Evolutionary conservation across 2,888 invertebrate genomes (phyloP), one percentile per base, ranked within the genome.

Genomic region (Boloria euphrosyne): DNA sequence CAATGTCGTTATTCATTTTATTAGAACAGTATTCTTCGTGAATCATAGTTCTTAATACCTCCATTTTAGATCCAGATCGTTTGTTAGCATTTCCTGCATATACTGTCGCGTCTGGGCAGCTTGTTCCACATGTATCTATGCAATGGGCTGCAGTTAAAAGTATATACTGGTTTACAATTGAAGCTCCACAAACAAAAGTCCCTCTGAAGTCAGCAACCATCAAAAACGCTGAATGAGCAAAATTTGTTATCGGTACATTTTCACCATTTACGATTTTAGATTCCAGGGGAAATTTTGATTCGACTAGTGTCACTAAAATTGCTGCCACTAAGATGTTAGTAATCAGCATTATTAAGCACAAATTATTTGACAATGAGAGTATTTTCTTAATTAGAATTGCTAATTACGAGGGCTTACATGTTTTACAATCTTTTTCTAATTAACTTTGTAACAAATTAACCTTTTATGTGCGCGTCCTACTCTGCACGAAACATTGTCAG

Each of bases 61-160:
- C 31, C 13, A 49, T 50, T 46, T 44, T 53, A 0, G 22, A 2
- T 0, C 76, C 78, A 17, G 27, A 50, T 0, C 52, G n/a, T 52
- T 65, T 76, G 18, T 74, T 54, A 4, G 71, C 73, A 63, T 70
- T 70, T 0, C 81, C 80, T 3, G 74, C 72, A 13, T 51, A 71
- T 0, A 69, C 69, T 2, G 38, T 31, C 6, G 74, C 38, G 1
- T 67, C 31, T 18, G 46, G 10, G 1, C 63, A 68, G 2, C 17
- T 14, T 3, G 0, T 59, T 0, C 3, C 60, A 46, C 76, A 76
- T 0, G 55, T 68, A 0, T 74, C 72, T 0, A 81, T 61, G 47
- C 83, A 83, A 63, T 83, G 83, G 0, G 75, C 82, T 0, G 82
- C 83, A 2, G 82, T 76, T 7, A 83, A 38, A 0, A 78, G 55